Evolutionary conservation across 1,140 invertebrate species (phyloP).

Genomic region (Portunus trituberculatus): DNA sequence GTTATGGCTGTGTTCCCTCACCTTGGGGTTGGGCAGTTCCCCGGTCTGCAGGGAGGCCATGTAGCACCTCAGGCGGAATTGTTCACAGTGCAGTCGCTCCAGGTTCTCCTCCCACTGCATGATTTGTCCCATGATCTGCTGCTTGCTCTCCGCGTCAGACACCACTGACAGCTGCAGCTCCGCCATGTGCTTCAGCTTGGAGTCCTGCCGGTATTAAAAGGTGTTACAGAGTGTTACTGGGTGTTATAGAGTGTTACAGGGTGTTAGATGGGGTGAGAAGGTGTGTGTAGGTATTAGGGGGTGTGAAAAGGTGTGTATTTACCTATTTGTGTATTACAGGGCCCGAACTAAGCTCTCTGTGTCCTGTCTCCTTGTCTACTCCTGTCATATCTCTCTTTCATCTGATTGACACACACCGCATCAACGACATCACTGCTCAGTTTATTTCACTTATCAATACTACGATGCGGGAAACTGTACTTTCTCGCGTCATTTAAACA

Average conservation of each 20-base stretch:
- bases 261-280: background rate
- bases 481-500: no score
- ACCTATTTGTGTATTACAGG: no score
- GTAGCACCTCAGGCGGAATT: slow-evolving; percentile 97
- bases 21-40: slow-evolving; percentile 98
- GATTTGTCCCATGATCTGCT: slow-evolving; percentile 95
- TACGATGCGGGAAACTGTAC: no score
- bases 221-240: background rate
- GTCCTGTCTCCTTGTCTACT: no score
- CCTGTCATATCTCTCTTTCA: no score
- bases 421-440: no score
- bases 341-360: no score
- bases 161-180: slow-evolving; percentile 97
- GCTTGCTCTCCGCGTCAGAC: slow-evolving; percentile 92
- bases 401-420: no score
- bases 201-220: slow-evolving; percentile 85
- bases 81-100: slow-evolving; percentile 97
- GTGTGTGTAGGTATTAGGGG: background rate
- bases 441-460: no score
- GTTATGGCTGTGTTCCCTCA: slow-evolving; percentile 80
- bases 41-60: slow-evolving; percentile 97
- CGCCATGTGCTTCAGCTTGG: slow-evolving; percentile 98
- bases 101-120: slow-evolving; percentile 98
- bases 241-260: background rate
- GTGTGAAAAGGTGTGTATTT: background rate